Conservation (phyloP, 92 coral and sea anemone genomes). For the Bergia sp. region DNA sequence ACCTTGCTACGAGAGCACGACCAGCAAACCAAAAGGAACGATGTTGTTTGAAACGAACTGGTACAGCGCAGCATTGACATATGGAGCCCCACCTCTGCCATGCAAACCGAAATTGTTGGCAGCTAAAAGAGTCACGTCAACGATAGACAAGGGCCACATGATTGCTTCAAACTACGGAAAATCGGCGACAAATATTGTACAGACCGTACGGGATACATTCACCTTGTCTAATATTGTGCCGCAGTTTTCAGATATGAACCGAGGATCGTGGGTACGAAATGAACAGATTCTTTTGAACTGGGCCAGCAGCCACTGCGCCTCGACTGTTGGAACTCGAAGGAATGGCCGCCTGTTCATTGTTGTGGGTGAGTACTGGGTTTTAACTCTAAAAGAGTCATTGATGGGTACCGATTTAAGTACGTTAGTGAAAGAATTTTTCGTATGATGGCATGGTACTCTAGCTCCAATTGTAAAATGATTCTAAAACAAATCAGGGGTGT, state of each 20-base stretch:
- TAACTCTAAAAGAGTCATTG: too few species aligned
- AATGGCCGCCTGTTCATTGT: slow-evolving; percentile 10
- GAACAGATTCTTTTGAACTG: slow-evolving; percentile 16
- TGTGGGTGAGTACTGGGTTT: neutral
- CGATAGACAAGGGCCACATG: slow-evolving; percentile 5
- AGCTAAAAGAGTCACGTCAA: too few species aligned
- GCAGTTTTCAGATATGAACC: neutral
- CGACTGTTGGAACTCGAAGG: neutral
- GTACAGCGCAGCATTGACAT: neutral
- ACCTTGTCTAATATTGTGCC: neutral
- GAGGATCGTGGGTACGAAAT: neutral
- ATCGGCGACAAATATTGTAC: neutral
- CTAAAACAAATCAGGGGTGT: too few species aligned
- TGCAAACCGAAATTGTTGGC: neutral
- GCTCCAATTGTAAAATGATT: too few species aligned
- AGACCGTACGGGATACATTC: neutral
- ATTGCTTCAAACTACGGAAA: slow-evolving; percentile 19
- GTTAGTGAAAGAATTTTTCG: too few species aligned
- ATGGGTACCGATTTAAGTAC: too few species aligned
- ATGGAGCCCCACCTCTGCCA: neutral
- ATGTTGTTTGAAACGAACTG: neutral
- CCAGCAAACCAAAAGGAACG: neutral
- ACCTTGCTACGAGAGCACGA: neutral
- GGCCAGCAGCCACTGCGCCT: slow-evolving; percentile 4
- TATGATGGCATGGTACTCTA: too few species aligned